These are phyloP conservation scores for Coturnix japonica DNA, from an alignment of 2,113 vertebrate species.

Conservation along the genomic window DNA sequence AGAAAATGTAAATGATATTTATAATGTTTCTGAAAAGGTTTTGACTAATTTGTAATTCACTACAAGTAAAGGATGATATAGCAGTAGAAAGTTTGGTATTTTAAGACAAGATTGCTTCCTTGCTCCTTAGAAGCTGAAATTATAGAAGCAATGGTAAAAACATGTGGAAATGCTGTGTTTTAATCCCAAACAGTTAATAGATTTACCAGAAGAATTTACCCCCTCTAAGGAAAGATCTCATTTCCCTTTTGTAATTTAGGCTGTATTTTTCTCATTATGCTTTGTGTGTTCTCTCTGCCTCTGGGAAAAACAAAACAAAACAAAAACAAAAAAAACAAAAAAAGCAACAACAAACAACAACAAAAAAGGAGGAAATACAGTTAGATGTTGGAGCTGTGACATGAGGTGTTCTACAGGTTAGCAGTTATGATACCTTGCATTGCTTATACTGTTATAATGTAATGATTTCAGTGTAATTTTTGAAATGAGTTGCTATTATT, in stretches of 20 bases:
- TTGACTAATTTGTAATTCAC: background rate
- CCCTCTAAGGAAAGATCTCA: background rate
- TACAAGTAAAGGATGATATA: background rate
- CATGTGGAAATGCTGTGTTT: slow-evolving; percentile 2
- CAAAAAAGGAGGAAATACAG: background rate
- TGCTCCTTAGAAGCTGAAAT: background rate
- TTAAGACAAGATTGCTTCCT: background rate
- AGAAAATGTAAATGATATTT: background rate
- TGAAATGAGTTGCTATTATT: background rate
- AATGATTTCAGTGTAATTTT: background rate
- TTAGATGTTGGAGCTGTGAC: background rate
- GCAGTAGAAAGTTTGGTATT: background rate
- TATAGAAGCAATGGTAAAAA: background rate
- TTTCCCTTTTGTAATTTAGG: background rate
- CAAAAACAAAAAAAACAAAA: background rate
- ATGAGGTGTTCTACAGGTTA: background rate
- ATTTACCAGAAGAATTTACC: background rate
- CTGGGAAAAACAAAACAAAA: background rate
- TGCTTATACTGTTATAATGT: background rate
- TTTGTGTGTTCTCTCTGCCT: background rate
- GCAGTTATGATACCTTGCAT: background rate
- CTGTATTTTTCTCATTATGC: background rate
- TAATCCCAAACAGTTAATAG: background rate
- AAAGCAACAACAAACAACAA: too few relatives aligned
- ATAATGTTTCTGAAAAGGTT: background rate